Evolutionary conservation across 37 sponge, comb jelly and placozoan genomes (phyloP).

Genomic region (Ephydatia muelleri): DNA sequence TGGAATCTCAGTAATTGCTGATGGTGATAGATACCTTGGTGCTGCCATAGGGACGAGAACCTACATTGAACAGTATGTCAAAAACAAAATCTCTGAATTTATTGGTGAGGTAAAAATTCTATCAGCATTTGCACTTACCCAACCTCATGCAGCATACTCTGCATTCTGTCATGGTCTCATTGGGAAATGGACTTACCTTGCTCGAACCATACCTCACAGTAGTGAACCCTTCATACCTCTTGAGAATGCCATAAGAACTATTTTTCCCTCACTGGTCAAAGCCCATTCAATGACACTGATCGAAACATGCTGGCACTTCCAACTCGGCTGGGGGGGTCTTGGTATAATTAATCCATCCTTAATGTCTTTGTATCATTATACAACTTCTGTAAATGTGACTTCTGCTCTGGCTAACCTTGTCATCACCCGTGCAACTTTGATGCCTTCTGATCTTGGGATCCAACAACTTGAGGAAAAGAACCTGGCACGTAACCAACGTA

Average conservation of each 20-base stretch:
- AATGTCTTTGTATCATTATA: background rate
- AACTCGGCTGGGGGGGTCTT: conserved; percentile 17
- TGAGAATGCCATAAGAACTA: conserved; percentile 20
- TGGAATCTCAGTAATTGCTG: conserved; percentile 26
- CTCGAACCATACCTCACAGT: conserved; percentile 31
- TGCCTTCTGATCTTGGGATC: too few species aligned
- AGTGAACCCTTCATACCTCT: conserved; percentile 27
- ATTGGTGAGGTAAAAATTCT: conserved; percentile 14
- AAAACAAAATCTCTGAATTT: conserved; percentile 21
- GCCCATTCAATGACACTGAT: conserved; percentile 6
- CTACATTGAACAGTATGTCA: conserved; percentile 34
- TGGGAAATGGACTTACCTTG: conserved; percentile 25
- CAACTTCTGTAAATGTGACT: conserved; percentile 2
- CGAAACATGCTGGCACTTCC: conserved; percentile 29
- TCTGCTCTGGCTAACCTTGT: too few species aligned
- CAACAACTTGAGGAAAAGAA: too few species aligned
- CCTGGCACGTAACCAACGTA: too few species aligned
- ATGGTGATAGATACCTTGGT: conserved; percentile 45
- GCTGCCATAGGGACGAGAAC: conserved; percentile 34
- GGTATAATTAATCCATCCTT: conserved; percentile 21
- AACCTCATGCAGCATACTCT: conserved; percentile 49
- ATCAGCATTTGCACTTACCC: conserved; percentile 36
- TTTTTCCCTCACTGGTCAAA: conserved; percentile 14
- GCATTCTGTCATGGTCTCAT: conserved; percentile 34
- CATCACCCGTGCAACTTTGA: too few species aligned